A percentile compares a stretch with the other conserved stretches of the same genome.
phyloP scores from a whole-genome alignment of 1,140 invertebrate genomes.

The Dendroctonus valens region DNA sequence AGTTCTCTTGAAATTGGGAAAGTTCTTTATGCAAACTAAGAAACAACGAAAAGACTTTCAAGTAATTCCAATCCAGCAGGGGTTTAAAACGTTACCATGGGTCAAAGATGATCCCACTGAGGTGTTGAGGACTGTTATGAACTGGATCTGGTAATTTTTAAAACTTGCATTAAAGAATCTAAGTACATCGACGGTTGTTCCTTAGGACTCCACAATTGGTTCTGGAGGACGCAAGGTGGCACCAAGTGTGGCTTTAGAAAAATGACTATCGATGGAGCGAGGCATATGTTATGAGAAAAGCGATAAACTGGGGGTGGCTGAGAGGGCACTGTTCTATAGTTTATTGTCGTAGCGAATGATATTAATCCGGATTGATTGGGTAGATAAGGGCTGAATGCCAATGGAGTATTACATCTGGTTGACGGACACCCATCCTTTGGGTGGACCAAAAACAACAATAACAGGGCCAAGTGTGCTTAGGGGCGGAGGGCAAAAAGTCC shows the following conservation, averaged over 20 bases:
- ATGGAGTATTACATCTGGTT: conserved; percentile 65
- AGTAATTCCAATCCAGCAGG: conserved; percentile 7
- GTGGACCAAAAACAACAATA: conserved; percentile 66
- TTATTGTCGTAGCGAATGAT: conserved; percentile 63
- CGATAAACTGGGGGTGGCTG: conserved; percentile 64
- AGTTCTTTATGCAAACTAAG: background rate
- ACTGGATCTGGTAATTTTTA: conserved; percentile 20
- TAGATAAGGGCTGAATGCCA: conserved; percentile 71
- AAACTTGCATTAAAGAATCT: background rate
- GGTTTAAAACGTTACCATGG: conserved; percentile 30
- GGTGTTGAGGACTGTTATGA: conserved; percentile 26
- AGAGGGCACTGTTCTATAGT: conserved; percentile 66
- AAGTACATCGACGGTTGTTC: background rate
- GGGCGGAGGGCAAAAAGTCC: conserved; percentile 30
- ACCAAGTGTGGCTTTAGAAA: conserved; percentile 59
- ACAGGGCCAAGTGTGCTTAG: conserved; percentile 50
- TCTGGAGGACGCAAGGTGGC: conserved; percentile 25
- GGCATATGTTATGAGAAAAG: conserved; percentile 58
- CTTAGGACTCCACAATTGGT: conserved; percentile 25
- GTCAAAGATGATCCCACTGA: conserved; percentile 7
- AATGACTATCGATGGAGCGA: conserved; percentile 55
- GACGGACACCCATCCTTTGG: conserved; percentile 64
- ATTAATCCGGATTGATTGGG: background rate
- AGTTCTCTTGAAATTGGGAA: conserved; percentile 3
- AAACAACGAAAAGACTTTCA: background rate